Percentiles rank a stretch among this genome's conserved stretches.
These are phyloP conservation scores for Panopea generosa DNA, from an alignment of 2,888 invertebrate genomes.

Conservation along the genomic window DNA sequence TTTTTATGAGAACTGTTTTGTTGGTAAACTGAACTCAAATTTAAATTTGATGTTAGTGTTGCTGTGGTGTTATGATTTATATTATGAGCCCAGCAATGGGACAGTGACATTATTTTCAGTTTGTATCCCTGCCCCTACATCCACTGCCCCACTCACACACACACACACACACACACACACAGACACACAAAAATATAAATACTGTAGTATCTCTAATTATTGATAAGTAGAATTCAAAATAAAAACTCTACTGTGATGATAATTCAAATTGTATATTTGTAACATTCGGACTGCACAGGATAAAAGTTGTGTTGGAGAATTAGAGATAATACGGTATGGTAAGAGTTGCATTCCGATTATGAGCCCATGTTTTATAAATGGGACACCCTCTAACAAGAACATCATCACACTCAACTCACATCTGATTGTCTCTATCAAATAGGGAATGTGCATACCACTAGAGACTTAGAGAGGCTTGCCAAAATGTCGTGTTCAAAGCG, in stretches of 20 bases:
- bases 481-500: no score
- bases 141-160: background rate
- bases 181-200: constrained; percentile 11
- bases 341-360: constrained; percentile 18
- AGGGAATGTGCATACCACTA: no score
- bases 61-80: no score
- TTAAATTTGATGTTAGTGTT: no score
- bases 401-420: constrained; percentile 3
- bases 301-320: no score
- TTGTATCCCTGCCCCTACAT: background rate
- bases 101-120: background rate
- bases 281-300: no score
- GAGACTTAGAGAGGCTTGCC: no score
- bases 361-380: constrained; percentile 57
- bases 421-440: no score
- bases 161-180: constrained; percentile 8
- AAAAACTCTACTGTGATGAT: no score
- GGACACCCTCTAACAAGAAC: constrained; percentile 17
- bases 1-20: no score
- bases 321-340: constrained; percentile 23
- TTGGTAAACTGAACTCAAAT: no score
- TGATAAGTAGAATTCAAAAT: background rate
- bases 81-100: constrained; percentile 16
- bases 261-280: no score
- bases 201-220: constrained; percentile 13